phyloP scores from a whole-genome alignment of 1,140 invertebrate genomes.

The Acyrthosiphon pisum region DNA sequence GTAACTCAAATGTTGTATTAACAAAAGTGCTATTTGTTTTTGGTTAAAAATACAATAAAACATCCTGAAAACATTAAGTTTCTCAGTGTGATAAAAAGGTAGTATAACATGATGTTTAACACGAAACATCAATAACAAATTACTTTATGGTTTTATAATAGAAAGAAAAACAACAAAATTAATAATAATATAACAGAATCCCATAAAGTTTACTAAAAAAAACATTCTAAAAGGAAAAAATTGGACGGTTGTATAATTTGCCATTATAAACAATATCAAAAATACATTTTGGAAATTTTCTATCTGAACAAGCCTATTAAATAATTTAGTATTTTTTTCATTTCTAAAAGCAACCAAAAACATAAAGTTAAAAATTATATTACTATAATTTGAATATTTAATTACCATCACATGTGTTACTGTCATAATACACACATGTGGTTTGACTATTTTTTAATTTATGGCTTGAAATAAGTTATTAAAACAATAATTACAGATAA shows the following conservation, averaged over 20 bases:
- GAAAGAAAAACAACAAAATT: background rate
- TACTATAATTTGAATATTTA: background rate
- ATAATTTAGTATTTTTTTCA: background rate
- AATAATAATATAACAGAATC: constrained; percentile 5
- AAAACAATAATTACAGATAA: constrained; percentile 38
- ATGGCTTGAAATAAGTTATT: constrained; percentile 1
- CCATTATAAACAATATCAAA: background rate
- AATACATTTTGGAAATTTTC: background rate
- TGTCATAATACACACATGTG: background rate
- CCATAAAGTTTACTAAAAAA: background rate
- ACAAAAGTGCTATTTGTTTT: background rate
- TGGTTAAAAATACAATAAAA: background rate
- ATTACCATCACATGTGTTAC: background rate
- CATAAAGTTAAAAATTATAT: background rate
- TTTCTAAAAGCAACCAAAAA: background rate
- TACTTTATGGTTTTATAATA: background rate
- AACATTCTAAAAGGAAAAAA: background rate
- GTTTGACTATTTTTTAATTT: background rate
- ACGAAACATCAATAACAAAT: background rate
- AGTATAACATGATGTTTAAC: background rate
- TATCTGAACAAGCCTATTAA: background rate
- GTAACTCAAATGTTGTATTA: background rate
- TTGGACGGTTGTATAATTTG: constrained; percentile 35
- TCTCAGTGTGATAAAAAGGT: background rate
- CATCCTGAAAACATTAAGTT: background rate